A percentile compares a stretch with the other conserved stretches of the same genome.
phyloP scores from a whole-genome alignment of 2,797 vertebrate genomes.

The Argyrosomus regius region DNA sequence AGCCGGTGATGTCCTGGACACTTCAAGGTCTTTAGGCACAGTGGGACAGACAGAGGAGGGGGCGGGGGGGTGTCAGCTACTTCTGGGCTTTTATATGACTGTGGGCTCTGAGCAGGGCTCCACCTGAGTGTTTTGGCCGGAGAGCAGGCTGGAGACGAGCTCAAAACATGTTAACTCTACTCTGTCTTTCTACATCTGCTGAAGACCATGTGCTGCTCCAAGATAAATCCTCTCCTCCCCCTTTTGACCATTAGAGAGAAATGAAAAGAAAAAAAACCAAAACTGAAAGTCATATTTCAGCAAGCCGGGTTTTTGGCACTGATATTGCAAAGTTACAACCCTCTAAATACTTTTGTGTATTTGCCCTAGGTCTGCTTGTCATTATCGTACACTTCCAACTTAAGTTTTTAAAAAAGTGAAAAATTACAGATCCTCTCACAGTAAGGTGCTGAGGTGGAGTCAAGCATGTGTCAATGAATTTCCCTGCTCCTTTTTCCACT shows the following conservation, averaged over 20 bases:
- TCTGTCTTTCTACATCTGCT: slow-evolving; percentile 75
- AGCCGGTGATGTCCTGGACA: slow-evolving; percentile 53
- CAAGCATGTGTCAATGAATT: slow-evolving; percentile 58
- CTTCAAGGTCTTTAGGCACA: slow-evolving; percentile 56
- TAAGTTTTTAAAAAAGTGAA: slow-evolving; percentile 50
- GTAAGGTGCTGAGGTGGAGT: slow-evolving; percentile 44
- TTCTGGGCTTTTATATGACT: slow-evolving; percentile 51
- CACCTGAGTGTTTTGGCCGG: slow-evolving; percentile 63
- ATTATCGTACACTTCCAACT: slow-evolving; percentile 59
- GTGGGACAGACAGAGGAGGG: slow-evolving; percentile 33
- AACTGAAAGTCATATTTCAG: slow-evolving; percentile 75
- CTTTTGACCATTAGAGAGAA: slow-evolving; percentile 63
- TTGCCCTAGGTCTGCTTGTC: slow-evolving; percentile 64
- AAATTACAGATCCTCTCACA: slow-evolving; percentile 56
- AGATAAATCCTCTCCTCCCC: slow-evolving; percentile 70
- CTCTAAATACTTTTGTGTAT: slow-evolving; percentile 65
- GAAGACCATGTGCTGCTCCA: slow-evolving; percentile 66
- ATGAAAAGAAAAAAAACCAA: slow-evolving; percentile 44
- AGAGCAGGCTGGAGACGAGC: slow-evolving; percentile 54
- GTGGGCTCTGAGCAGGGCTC: slow-evolving; percentile 40
- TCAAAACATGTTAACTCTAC: slow-evolving; percentile 67
- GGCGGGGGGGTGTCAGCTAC: slow-evolving; percentile 51
- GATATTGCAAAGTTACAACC: slow-evolving; percentile 60
- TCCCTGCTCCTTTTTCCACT: slow-evolving; percentile 44
- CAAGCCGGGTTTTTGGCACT: slow-evolving; percentile 69